phyloP scores from a whole-genome alignment of 2,888 invertebrate genomes.

The Trichacis sp. region DNA sequence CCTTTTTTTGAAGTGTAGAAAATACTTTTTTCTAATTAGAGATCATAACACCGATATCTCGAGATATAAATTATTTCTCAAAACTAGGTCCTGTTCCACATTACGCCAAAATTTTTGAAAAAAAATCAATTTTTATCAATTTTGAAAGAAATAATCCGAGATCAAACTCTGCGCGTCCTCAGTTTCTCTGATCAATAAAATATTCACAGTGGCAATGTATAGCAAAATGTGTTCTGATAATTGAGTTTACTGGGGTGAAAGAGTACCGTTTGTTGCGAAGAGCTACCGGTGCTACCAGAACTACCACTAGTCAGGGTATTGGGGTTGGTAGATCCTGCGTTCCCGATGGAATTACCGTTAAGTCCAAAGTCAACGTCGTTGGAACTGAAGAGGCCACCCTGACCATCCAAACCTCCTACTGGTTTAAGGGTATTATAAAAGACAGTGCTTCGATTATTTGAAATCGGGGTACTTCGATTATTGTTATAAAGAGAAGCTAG shows the following conservation, averaged over 20 bases:
- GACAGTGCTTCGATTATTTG: slow-evolving; percentile 56
- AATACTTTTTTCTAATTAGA: too few species aligned
- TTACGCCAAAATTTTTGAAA: too few species aligned
- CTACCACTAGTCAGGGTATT: slow-evolving; percentile 55
- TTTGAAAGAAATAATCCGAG: neutral
- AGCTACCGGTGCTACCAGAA: slow-evolving; percentile 52
- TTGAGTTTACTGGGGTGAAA: slow-evolving; percentile 42
- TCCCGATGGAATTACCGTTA: slow-evolving; percentile 60
- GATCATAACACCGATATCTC: too few species aligned
- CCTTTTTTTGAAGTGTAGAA: too few species aligned
- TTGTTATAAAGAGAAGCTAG: slow-evolving; percentile 49
- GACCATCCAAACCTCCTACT: slow-evolving; percentile 51
- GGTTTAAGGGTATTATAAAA: slow-evolving; percentile 59
- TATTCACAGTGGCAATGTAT: too few species aligned
- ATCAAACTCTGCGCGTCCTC: neutral
- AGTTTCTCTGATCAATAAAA: neutral
- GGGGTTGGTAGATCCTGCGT: slow-evolving; percentile 53
- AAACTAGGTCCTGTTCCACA: too few species aligned
- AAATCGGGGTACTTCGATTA: slow-evolving; percentile 55
- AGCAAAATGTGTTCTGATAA: neutral
- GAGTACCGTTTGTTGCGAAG: slow-evolving; percentile 64
- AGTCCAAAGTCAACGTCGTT: slow-evolving; percentile 62
- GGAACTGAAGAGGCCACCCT: slow-evolving; percentile 53
- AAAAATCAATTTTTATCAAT: neutral
- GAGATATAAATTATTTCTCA: too few species aligned